Conservation (phyloP, 2,888 invertebrate species). For the Scaptomyza caliginosa region DNA sequence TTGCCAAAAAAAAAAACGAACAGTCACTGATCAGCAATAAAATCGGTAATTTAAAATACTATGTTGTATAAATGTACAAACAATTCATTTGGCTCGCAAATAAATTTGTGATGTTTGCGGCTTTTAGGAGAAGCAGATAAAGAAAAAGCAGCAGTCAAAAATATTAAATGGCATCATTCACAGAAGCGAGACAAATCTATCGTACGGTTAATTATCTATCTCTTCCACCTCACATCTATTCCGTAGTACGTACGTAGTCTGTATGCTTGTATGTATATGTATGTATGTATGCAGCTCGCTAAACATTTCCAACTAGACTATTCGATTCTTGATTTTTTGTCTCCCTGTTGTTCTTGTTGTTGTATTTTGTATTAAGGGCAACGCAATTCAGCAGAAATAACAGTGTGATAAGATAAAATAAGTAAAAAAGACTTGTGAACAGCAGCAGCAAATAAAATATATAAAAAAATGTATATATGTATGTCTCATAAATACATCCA, state of each 20-base stretch:
- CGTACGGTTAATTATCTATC: constrained; percentile 8
- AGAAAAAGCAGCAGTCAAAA: constrained; percentile 2
- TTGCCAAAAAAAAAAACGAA: constrained; percentile 37
- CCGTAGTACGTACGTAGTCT: neutral
- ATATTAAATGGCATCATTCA: constrained; percentile 30
- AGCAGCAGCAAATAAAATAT: constrained; percentile 18
- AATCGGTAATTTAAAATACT: constrained; percentile 30
- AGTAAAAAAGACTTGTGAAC: neutral
- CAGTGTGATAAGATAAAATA: constrained; percentile 3
- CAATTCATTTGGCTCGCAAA: constrained; percentile 31
- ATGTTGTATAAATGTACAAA: neutral
- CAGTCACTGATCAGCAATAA: constrained; percentile 18
- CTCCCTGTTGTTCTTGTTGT: neutral
- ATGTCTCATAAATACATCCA: neutral
- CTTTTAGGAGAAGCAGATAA: neutral
- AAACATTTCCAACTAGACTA: constrained; percentile 27
- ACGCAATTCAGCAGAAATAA: constrained; percentile 46
- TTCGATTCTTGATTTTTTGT: constrained; percentile 48
- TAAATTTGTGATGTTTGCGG: constrained; percentile 12
- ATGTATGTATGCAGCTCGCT: constrained; percentile 14
- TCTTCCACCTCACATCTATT: neutral
- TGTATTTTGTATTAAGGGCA: constrained; percentile 24
- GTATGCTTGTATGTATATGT: neutral
- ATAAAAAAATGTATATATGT: neutral
- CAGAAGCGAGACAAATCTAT: constrained; percentile 50